Evolutionary conservation across 53 echinoderm and acorn worm genomes (phyloP), one percentile per base, ranked within the genome.

Genomic region (Holothuria leucospilota): DNA sequence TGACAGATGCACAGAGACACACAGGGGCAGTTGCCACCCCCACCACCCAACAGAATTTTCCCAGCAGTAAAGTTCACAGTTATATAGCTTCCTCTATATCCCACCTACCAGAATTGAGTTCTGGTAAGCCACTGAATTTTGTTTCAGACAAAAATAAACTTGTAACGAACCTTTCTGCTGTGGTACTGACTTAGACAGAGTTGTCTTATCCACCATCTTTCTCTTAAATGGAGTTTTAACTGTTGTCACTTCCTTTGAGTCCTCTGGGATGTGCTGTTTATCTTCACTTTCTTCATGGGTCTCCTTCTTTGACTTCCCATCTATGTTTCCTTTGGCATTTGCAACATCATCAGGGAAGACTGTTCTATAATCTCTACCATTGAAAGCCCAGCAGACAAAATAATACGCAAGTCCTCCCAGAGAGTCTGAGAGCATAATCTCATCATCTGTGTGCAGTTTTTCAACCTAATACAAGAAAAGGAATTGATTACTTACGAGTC

Each of bases 381-480:
- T 77, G 64, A 89, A 93, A 53, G 80, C 51, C 72, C 89, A 91
- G 28, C 96, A 84, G 58, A 78, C 93, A 82, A 90, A 96, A 46
- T 91, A 85, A 23, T 87, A 78, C 4, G 86, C 82, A 13, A 89
- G 61, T 6, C 58, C 86, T 40, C 77, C 72, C 2, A 74, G 69
- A 34, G 78, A 66, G 2, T 51, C 81, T 39, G 64, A 72, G 38
- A 39, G 81, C 5, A 89, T 87, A 24, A 91, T 16, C 14, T 62
- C 27, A 24, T 28, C 20, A 59, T 93, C 89, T 20, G 77, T 73
- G 28, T 82, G 71, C 21, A 87, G 65, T 30, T 62, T 52, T 13
- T 84, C 69, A 20, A 96, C 84, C 95, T 95, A 13, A 18, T 3
- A 4, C 1, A 7, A 9, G 56, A 56, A 9, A 56, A 56, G 1